Evolutionary conservation across 1,140 invertebrate species (phyloP).

Genomic region (Camponotus floridanus): DNA sequence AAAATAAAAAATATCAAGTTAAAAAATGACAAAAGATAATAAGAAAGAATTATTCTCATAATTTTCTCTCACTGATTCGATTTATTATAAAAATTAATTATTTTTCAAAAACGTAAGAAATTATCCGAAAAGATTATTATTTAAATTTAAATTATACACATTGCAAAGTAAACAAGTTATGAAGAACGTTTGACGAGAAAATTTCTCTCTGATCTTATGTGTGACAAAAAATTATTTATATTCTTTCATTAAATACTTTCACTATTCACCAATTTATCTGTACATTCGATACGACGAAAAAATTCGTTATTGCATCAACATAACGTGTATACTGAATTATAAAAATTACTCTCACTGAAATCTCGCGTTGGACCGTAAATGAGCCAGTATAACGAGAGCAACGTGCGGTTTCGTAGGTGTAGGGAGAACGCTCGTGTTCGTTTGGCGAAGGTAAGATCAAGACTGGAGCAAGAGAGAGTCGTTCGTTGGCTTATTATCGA

Average conservation of each 20-base stretch:
- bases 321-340: not conserved
- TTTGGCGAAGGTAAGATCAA: constrained; percentile 36
- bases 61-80: not conserved
- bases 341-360: not conserved
- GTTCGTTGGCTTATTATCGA: constrained; percentile 30
- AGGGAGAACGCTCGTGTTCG: constrained; percentile 50
- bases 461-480: constrained; percentile 67
- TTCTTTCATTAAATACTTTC: not conserved
- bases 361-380: not conserved
- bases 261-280: not conserved
- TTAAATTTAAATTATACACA: not conserved
- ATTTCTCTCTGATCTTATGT: not conserved
- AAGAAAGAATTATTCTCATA: not conserved
- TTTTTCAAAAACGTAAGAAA: not conserved
- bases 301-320: not conserved
- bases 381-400: not conserved
- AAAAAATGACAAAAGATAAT: not conserved
- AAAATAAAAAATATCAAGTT: not conserved
- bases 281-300: not conserved
- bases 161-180: not conserved
- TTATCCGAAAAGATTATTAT: not conserved
- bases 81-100: constrained; percentile 4
- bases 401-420: not conserved
- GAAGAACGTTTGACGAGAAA: not conserved
- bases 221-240: not conserved